phyloP scores from a whole-genome alignment of 30 jellyfish, hydroid and myxozoan species.

The Mastigias papua region DNA sequence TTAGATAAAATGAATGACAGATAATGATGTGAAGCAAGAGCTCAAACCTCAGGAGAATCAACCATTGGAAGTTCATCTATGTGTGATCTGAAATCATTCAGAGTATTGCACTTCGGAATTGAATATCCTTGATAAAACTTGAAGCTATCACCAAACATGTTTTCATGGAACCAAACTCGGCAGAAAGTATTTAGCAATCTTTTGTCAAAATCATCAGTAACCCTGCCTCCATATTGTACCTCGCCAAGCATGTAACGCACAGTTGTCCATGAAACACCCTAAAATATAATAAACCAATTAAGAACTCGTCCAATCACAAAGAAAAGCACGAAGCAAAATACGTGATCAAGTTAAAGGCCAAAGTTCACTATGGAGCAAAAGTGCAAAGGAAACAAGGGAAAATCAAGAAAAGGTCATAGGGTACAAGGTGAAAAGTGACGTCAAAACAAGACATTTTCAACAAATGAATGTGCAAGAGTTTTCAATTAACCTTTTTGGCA shows the following conservation, averaged over 20 bases:
- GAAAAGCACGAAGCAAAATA: too few species aligned
- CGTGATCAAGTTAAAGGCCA: too few species aligned
- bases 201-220: conserved; percentile 88
- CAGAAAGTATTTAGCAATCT: conserved; percentile 83
- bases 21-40: neutral
- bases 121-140: conserved; percentile 87
- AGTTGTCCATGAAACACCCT: conserved; percentile 96
- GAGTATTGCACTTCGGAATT: conserved; percentile 78
- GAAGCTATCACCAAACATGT: conserved; percentile 74
- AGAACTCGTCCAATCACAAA: neutral
- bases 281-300: neutral
- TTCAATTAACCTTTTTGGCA: conserved; percentile 64
- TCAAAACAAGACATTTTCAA: too few species aligned
- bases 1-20: neutral
- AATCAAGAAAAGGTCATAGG: too few species aligned
- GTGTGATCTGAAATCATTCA: conserved; percentile 64
- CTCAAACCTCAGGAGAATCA: conserved; percentile 87
- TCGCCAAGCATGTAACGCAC: conserved; percentile 94
- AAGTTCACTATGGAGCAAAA: too few species aligned
- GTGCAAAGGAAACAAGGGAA: too few species aligned
- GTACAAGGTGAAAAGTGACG: too few species aligned
- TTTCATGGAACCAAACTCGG: conserved; percentile 87
- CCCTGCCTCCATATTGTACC: conserved; percentile 95
- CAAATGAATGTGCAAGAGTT: neutral
- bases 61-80: conserved; percentile 82